A percentile compares a stretch with the other conserved stretches of the same genome.
These are phyloP conservation scores for Bombus consobrinus DNA, from an alignment of 1,140 invertebrate genomes.

Conservation along the genomic window DNA sequence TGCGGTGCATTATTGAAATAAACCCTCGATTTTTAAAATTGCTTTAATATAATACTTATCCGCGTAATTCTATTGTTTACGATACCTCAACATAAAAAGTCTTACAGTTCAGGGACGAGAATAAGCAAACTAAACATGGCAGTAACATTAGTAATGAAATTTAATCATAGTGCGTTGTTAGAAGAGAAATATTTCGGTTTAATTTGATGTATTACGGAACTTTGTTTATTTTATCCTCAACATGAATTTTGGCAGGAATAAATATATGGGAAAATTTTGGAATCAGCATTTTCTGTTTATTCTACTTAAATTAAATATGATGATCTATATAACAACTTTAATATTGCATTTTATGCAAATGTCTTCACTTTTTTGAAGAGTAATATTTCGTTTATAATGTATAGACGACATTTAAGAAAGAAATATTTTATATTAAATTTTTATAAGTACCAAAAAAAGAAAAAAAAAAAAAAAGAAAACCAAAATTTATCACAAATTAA, in stretches of 20 bases:
- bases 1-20: background rate
- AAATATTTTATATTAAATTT: background rate
- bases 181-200: background rate
- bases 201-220: background rate
- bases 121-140: slow-evolving; percentile 9
- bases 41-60: background rate
- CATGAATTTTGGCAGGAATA: background rate
- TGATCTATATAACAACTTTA: background rate
- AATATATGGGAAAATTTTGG: background rate
- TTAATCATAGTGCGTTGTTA: slow-evolving; percentile 6
- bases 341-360: background rate
- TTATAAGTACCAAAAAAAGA: background rate
- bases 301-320: background rate
- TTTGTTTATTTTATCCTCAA: background rate
- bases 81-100: background rate
- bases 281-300: background rate
- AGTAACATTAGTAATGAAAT: slow-evolving; percentile 40
- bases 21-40: background rate
- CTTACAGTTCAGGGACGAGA: background rate
- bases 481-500: background rate
- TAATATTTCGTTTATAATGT: background rate
- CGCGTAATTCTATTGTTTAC: slow-evolving; percentile 10
- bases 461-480: too few species aligned
- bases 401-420: background rate
- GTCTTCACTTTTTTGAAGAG: background rate